Evolutionary conservation across 2,113 vertebrate genomes (phyloP), one percentile per base, ranked within the genome.

Genomic region (Sporophila hypoxantha): DNA sequence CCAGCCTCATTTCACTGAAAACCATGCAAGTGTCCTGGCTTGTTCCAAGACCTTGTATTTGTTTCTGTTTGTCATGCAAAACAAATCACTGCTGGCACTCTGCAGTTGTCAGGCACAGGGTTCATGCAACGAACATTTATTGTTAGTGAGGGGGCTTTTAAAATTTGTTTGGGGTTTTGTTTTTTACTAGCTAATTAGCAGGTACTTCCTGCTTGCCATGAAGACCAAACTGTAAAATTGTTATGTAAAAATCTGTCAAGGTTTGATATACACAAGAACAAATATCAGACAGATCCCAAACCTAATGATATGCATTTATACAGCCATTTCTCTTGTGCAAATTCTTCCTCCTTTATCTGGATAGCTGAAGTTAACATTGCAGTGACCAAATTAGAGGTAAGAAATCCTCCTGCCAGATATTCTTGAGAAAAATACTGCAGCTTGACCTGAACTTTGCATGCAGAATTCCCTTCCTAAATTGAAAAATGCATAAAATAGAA

Each of bases 101-200:
- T 1, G 2, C 27, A 37, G 39, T 29, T 50, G 42, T 55, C 9
- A 8, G 73, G 60, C 39, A 59, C 18, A 13, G 25, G 12, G 41
- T 7, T 87, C 37, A 30, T 6, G 21, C 30, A 87, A 82, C 0
- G 1, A 71, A 21, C 34, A 36, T 26, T 49, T 62, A 49, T 10
- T 50, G 2, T 32, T 59, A 71, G 10, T 21, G 32, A 70, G 8
- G 19, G n/a, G 2, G 0, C 2, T 37, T 37, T 42, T 4, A 1
- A 16, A 42, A 23, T 32, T 61, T 62, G 27, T 50, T 56, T 66
- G 11, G 14, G 27, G 32, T 26, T 23, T 53, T 60, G 39, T 17
- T 47, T 47, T 46, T 10, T 23, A 21, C 44, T 32, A 30, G 36
- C 37, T 65, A 52, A 42, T 16, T 34, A 56, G 9, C 12, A 11